phyloP scores from a whole-genome alignment of 2,797 vertebrate species.

The Triplophysa bombifrons region DNA sequence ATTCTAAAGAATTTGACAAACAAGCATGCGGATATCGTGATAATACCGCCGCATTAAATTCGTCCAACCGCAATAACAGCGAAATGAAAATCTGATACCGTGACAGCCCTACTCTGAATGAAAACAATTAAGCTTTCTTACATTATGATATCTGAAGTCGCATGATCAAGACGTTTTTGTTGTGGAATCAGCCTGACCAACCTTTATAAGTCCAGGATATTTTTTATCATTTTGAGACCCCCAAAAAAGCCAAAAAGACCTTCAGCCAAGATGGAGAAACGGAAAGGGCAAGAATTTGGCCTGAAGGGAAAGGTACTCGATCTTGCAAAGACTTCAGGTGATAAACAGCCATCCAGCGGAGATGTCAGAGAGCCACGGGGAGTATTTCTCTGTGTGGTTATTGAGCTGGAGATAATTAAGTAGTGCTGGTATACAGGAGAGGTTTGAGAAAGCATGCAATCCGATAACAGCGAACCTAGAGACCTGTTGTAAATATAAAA shows the following conservation, averaged over 20 bases:
- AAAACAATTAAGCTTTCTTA: too few relatives aligned
- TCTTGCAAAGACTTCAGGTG: not conserved
- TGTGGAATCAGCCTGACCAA: not conserved
- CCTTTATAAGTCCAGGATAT: not conserved
- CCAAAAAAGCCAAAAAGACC: slow-evolving; percentile 6
- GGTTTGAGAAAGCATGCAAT: not conserved
- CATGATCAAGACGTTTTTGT: not conserved
- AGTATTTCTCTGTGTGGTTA: slow-evolving; percentile 21
- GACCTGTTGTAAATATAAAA: not conserved
- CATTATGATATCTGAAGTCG: not conserved
- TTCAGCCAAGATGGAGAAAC: slow-evolving; percentile 16
- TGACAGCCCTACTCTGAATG: too few relatives aligned
- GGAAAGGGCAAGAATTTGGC: not conserved
- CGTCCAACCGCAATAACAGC: too few relatives aligned
- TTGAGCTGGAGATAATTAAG: slow-evolving; percentile 25
- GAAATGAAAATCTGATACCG: too few relatives aligned
- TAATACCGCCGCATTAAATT: too few relatives aligned
- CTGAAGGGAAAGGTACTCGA: not conserved
- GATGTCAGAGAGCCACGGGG: slow-evolving; percentile 14
- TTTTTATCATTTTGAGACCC: not conserved
- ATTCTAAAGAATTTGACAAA: too few relatives aligned
- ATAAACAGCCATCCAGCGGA: slow-evolving; percentile 18
- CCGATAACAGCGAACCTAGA: not conserved
- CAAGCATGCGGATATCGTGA: too few relatives aligned
- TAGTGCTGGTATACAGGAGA: not conserved